A percentile compares a stretch with the other conserved stretches of the same genome.
These are phyloP conservation scores for Baccha elongata DNA, from an alignment of 2,888 invertebrate species.

Conservation along the genomic window DNA sequence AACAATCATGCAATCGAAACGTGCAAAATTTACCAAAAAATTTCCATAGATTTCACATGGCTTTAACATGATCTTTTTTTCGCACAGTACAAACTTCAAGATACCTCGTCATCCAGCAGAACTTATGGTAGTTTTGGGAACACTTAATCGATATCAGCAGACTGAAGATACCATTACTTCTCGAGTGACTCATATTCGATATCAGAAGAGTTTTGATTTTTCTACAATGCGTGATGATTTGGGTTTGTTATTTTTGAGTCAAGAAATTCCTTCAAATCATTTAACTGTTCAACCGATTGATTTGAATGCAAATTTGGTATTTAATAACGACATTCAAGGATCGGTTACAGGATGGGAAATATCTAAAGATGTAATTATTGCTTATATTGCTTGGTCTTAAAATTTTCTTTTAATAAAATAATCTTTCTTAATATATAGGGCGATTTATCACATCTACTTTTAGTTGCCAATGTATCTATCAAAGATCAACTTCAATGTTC, in stretches of 20 bases:
- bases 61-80: neutral
- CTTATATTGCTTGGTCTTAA: neutral
- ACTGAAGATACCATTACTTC: conserved; percentile 74
- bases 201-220: conserved; percentile 73
- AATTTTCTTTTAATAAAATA: neutral
- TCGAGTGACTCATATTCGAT: conserved; percentile 78
- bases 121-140: conserved; percentile 78
- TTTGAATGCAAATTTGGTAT: conserved; percentile 50
- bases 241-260: conserved; percentile 78
- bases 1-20: neutral
- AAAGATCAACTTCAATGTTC: conserved; percentile 27
- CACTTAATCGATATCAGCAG: conserved; percentile 75
- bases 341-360: conserved; percentile 57
- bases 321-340: neutral
- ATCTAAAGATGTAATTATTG: conserved; percentile 29
- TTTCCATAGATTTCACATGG: neutral
- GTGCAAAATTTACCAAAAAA: conserved; percentile 3
- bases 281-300: conserved; percentile 76
- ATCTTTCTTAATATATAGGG: conserved; percentile 29
- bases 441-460: conserved; percentile 36
- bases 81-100: conserved; percentile 29
- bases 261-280: conserved; percentile 76
- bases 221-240: conserved; percentile 75
- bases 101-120: conserved; percentile 78
- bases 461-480: conserved; percentile 46